Evolutionary conservation across 2,888 invertebrate species (phyloP), one percentile per base, ranked within the genome.

Genomic region (Cetonia aurata): DNA sequence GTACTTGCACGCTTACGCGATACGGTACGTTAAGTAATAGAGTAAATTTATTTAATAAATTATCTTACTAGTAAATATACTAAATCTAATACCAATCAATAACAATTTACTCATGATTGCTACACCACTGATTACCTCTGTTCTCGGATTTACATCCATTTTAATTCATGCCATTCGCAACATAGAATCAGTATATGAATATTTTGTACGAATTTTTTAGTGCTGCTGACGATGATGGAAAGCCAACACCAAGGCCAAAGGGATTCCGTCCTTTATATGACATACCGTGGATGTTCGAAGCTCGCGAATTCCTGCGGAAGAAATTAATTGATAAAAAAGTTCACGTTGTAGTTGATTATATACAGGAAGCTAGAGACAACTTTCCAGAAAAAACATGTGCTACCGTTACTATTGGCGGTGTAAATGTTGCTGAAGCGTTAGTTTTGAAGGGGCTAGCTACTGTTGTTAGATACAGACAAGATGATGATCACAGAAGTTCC

Each of bases 201-300:
- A 15, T 17, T 17, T 13, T 10, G 8, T n/a, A 44, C 8, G 12
- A 9, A 48, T 48, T 15, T 70, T 85, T 82, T 80, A 87, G 86
- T 75, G 86, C 84, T 71, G 84, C 86, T 41, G 90, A 89, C 71
- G 93, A 93, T 62, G 91, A 91, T 76, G 89, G 88, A 13, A 93
- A 92, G 79, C 86, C 87, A n/a, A 85, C 89, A 0, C 89, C 89
- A 12, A 88, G 91, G 73, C 88, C 91, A 2, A 93, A 93, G 84
- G 91, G 91, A 73, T 94, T 90, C 83, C 92, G 96, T 79, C 96
- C 98, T 0, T 88, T 99, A 0, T 99, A 99, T 83, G 99, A 99
- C 83, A 94, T 99, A 80, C 99, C 99, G 1, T 97, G 95, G 91
- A 96, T 99, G 96, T 98, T 94, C 83, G 99, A 99, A 84, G 98